Conservation (phyloP, 2,797 vertebrate species). For the Caiman crocodilus region DNA sequence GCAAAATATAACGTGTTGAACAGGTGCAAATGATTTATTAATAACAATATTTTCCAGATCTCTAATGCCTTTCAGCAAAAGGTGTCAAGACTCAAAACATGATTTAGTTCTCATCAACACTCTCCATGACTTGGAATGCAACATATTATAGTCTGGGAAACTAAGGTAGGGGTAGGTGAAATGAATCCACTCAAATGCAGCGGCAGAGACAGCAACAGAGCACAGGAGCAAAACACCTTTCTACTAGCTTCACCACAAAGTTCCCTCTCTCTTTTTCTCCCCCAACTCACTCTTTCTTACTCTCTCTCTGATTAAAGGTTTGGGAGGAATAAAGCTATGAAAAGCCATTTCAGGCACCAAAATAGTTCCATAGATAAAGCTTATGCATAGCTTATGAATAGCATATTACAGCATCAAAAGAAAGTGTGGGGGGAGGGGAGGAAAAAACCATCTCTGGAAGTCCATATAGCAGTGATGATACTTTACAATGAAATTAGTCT, state of each 20-base stretch:
- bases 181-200: background rate
- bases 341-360: background rate
- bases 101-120: background rate
- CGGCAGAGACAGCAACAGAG: background rate
- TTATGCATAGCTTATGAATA: background rate
- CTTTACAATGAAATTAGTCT: background rate
- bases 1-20: background rate
- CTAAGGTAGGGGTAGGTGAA: background rate
- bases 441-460: background rate
- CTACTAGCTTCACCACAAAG: background rate
- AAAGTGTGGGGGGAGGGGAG: background rate
- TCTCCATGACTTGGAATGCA: rapidly evolving
- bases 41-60: background rate
- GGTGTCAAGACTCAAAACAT: background rate
- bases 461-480: too few species aligned
- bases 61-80: background rate
- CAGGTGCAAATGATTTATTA: background rate
- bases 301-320: background rate
- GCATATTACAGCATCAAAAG: background rate
- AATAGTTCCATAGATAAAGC: background rate
- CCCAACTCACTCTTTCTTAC: too few species aligned
- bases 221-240: background rate
- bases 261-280: background rate
- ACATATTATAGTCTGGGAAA: background rate
- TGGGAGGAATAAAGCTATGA: background rate